Evolutionary conservation across 2,113 vertebrate genomes (phyloP), one percentile per base, ranked within the genome.

Genomic region (Irena cyanogastra): DNA sequence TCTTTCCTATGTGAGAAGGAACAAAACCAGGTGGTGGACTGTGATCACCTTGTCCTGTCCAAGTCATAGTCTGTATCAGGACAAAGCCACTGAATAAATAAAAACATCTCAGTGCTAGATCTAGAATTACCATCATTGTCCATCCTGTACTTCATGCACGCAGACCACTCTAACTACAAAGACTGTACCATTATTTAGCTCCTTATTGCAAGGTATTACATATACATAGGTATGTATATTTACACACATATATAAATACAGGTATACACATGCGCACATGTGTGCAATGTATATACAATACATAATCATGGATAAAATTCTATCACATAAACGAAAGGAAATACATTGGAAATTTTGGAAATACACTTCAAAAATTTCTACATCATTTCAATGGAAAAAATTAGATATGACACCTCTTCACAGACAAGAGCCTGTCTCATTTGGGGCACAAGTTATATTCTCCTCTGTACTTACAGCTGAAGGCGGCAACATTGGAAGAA

Each of bases 191-290:
- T 70, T 66, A 33, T 65, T 70, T 79, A 70, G 14, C 11, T 92
- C 11, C 63, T 90, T 41, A 69, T 19, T 81, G 16, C 21, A 66
- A 31, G 10, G 3, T 35, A 50, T n/a, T 39, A 41, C 12, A 31
- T 28, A 30, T 10, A n/a, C 10, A 35, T 9, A 16, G 19, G 18
- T 23, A 42, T 13, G 30, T 41, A 33, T 35, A 42, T 41, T 44
- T n/a, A 15, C 65, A 30, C 12, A 37, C 27, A 18, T 21, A 44
- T 24, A 20, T 10, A 44, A 54, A 69, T 65, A 9, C 20, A 31
- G 35, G 28, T 37, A 57, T 27, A 39, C 12, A 5, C 6, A 27
- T 1, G 1, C 2, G 7, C 17, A 49, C 5, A 8, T 44, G 6
- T 1, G 6, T 15, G 20, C 19, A 50, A 35, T 27, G 2, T 39